A percentile compares a stretch with the other conserved stretches of the same genome.
These are phyloP conservation scores for Rhinolophus ferrumequinum DNA, from an alignment of 2,113 vertebrate genomes.

Conservation along the genomic window DNA sequence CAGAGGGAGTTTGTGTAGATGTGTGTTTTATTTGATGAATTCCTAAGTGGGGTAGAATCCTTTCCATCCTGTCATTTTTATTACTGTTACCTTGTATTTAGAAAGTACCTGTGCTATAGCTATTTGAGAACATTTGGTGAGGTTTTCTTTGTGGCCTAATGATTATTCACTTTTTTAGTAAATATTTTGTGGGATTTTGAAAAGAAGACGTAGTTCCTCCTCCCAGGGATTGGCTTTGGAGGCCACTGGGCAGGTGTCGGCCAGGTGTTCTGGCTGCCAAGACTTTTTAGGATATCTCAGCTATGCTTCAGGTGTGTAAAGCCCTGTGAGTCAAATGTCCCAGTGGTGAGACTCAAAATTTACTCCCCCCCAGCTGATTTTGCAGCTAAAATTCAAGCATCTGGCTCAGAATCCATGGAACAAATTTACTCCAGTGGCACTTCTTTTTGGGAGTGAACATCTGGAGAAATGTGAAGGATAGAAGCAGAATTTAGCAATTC, in stretches of 20 bases:
- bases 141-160: background rate
- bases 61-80: background rate
- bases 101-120: background rate
- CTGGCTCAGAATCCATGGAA: no score
- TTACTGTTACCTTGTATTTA: background rate
- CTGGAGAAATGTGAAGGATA: rapidly evolving
- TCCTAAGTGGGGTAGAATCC: background rate
- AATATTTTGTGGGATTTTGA: background rate
- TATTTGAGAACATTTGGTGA: background rate
- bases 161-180: background rate
- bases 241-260: background rate
- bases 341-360: background rate
- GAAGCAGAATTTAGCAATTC: background rate
- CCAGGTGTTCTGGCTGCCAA: background rate
- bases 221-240: background rate
- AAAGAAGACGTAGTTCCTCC: background rate
- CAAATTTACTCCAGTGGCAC: rapidly evolving
- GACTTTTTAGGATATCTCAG: background rate
- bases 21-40: background rate
- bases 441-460: rapidly evolving
- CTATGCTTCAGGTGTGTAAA: background rate
- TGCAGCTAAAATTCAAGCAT: background rate
- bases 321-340: background rate
- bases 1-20: background rate
- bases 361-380: background rate